Evolutionary conservation across 2,113 vertebrate species (phyloP).

Genomic region (Platysternon megacephalum): DNA sequence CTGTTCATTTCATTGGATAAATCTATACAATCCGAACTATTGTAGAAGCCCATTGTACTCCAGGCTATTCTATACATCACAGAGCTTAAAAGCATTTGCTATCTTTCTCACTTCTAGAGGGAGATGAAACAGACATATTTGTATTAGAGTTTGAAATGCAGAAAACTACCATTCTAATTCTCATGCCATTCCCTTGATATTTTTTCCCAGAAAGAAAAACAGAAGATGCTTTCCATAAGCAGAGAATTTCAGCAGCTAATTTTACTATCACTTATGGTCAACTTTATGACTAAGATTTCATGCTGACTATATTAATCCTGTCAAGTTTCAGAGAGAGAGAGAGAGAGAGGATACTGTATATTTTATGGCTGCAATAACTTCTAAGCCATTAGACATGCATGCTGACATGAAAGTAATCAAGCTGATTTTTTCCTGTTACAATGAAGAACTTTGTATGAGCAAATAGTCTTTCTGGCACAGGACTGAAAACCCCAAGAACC

Average conservation of each 20-base stretch:
- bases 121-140: background rate
- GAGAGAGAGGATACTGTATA: slow-evolving; percentile 50
- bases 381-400: slow-evolving; percentile 60
- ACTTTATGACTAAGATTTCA: slow-evolving; percentile 66
- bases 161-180: background rate
- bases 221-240: slow-evolving; percentile 59
- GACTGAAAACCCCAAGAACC: slow-evolving; percentile 25
- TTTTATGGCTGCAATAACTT: slow-evolving; percentile 61
- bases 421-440: slow-evolving; percentile 63
- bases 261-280: slow-evolving; percentile 45
- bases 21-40: background rate
- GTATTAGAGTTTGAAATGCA: background rate
- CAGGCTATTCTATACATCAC: accelerated
- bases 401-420: slow-evolving; percentile 61
- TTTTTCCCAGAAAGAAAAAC: slow-evolving; percentile 51
- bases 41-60: background rate
- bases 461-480: slow-evolving; percentile 49
- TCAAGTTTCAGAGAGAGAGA: slow-evolving; percentile 54
- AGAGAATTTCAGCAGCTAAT: slow-evolving; percentile 49
- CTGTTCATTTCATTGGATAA: background rate
- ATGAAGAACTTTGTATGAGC: slow-evolving; percentile 58
- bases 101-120: accelerated
- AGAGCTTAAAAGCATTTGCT: background rate
- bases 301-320: slow-evolving; percentile 67
- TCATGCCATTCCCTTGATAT: background rate